These are phyloP conservation scores for Polyergus mexicanus DNA, from an alignment of 1,140 invertebrate genomes.

Conservation along the genomic window DNA sequence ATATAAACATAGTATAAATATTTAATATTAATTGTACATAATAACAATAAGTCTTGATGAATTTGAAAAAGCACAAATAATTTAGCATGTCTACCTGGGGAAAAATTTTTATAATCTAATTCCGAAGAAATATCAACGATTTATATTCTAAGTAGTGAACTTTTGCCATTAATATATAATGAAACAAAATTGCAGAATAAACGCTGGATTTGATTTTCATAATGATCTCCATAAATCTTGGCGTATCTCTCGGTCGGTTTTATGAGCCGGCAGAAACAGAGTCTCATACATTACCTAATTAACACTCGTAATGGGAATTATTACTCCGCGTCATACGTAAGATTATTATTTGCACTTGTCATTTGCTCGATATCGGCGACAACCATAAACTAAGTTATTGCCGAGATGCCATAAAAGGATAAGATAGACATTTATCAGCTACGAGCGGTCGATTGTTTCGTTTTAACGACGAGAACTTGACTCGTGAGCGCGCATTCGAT, in stretches of 20 bases:
- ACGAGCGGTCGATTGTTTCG: conserved; percentile 71
- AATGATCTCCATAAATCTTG: conserved; percentile 10
- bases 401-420: conserved; percentile 81
- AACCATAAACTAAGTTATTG: conserved; percentile 82
- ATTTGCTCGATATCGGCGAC: conserved; percentile 76
- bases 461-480: conserved; percentile 72
- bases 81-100: neutral
- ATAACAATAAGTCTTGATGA: neutral
- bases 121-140: neutral
- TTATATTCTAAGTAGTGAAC: neutral
- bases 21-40: neutral
- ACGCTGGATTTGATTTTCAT: neutral
- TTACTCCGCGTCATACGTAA: conserved; percentile 45
- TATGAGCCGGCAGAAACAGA: conserved; percentile 17
- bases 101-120: conserved; percentile 6
- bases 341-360: conserved; percentile 79
- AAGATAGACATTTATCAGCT: conserved; percentile 83
- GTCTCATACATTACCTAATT: conserved; percentile 1
- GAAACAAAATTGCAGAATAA: neutral
- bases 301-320: conserved; percentile 62
- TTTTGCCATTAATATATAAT: conserved; percentile 10
- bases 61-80: neutral
- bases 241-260: conserved; percentile 8
- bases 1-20: neutral
- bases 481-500: conserved; percentile 38